Percentiles rank a stretch among this genome's conserved stretches.
Conservation (phyloP, 2,888 invertebrate species). For the Didymodactylos carnosus region DNA sequence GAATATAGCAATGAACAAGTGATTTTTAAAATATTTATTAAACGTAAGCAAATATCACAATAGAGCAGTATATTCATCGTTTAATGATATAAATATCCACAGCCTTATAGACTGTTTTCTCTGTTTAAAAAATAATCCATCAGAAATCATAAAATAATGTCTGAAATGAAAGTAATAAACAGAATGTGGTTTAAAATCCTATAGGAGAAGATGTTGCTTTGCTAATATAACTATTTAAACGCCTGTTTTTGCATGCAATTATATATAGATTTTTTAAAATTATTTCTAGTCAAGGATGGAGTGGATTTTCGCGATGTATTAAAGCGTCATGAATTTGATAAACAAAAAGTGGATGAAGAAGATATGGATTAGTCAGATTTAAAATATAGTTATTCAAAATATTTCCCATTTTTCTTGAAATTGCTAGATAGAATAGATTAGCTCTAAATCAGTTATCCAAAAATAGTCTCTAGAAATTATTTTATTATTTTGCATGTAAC, state of each 20-base stretch:
- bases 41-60: not conserved
- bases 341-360: constrained; percentile 4
- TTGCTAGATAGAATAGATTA: not conserved
- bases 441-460: not conserved
- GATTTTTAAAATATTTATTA: constrained; percentile 5
- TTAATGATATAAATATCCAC: no score
- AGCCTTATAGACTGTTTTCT: no score
- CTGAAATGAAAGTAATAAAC: no score
- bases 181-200: no score
- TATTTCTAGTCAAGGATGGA: no score
- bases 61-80: not conserved
- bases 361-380: constrained; percentile 2
- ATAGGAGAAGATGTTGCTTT: no score
- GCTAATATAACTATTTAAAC: not conserved
- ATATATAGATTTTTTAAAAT: not conserved
- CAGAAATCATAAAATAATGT: no score
- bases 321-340: constrained; percentile 47
- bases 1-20: constrained; percentile 1
- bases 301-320: constrained; percentile 97
- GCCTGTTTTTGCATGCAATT: not conserved
- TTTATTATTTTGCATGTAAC: not conserved
- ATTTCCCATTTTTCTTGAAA: no score
- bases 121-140: no score
- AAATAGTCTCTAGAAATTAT: not conserved
- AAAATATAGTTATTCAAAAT: not conserved